Evolutionary conservation across 2,888 invertebrate species (phyloP).

Genomic region (Adineta ricciae): DNA sequence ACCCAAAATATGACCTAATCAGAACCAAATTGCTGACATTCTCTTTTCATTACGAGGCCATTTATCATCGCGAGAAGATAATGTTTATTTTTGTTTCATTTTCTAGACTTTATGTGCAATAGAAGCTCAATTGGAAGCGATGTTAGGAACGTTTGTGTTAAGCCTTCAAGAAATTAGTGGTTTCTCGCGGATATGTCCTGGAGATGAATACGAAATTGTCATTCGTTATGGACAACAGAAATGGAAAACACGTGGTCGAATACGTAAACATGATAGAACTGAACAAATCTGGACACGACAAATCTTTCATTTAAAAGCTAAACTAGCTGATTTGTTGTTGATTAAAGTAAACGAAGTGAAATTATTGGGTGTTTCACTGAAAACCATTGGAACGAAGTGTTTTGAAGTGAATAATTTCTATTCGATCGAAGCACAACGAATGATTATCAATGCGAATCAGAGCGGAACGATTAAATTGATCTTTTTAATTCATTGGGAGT

Average conservation of each 20-base stretch:
- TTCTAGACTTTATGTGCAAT: constrained; percentile 51
- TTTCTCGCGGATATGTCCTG: constrained; percentile 56
- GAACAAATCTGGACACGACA: constrained; percentile 53
- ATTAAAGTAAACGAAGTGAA: constrained; percentile 53
- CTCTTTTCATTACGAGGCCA: no score
- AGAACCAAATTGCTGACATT: no score
- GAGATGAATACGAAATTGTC: constrained; percentile 56
- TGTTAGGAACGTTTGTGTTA: constrained; percentile 53
- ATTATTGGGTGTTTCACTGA: constrained; percentile 47
- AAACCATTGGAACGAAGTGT: constrained; percentile 55
- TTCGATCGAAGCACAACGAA: constrained; percentile 54
- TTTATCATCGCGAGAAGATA: background rate
- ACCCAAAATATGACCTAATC: background rate
- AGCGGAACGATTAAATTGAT: constrained; percentile 56
- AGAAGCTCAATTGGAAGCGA: constrained; percentile 52
- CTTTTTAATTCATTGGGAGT: constrained; percentile 56
- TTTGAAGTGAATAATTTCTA: constrained; percentile 56
- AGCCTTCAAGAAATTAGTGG: constrained; percentile 56
- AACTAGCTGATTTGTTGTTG: constrained; percentile 52
- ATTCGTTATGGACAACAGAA: constrained; percentile 55
- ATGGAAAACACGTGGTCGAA: constrained; percentile 55
- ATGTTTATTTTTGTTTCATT: constrained; percentile 25
- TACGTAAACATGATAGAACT: constrained; percentile 49
- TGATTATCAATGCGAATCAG: constrained; percentile 56
- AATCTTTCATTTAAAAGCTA: constrained; percentile 47